phyloP scores from a whole-genome alignment of 2,888 invertebrate genomes.

The Diaprepes abbreviatus region DNA sequence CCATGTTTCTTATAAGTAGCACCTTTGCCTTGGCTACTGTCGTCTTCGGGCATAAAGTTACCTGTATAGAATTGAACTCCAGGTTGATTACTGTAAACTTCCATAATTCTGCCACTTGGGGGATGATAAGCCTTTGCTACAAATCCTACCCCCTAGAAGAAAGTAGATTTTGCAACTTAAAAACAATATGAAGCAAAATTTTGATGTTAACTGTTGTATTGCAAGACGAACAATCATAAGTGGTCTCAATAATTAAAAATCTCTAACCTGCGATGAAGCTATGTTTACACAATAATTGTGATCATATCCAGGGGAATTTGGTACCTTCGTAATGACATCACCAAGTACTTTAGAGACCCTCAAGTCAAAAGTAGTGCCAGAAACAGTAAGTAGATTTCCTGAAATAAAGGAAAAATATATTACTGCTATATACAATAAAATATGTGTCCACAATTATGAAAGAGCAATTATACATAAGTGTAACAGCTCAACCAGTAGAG shows the following conservation, averaged over 20 bases:
- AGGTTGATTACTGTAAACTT: conserved; percentile 88
- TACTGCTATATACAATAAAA: too few relatives aligned
- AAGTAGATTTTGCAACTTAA: too few relatives aligned
- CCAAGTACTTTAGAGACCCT: conserved; percentile 76
- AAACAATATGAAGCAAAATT: too few relatives aligned
- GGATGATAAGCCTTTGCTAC: conserved; percentile 80
- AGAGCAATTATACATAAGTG: too few relatives aligned
- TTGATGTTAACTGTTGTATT: too few relatives aligned
- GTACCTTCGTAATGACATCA: conserved; percentile 76
- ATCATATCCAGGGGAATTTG: conserved; percentile 80
- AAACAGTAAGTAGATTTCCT: conserved; percentile 80
- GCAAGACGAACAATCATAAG: too few relatives aligned
- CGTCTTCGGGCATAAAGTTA: conserved; percentile 77
- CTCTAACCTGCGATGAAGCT: conserved; percentile 68
- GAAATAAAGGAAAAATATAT: too few relatives aligned
- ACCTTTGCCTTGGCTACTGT: conserved; percentile 57
- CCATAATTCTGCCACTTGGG: conserved; percentile 74
- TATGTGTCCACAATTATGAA: too few relatives aligned
- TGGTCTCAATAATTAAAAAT: too few relatives aligned
- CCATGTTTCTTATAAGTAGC: conserved; percentile 67
- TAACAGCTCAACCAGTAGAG: too few relatives aligned
- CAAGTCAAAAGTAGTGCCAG: conserved; percentile 81
- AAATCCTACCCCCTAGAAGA: conserved; percentile 66
- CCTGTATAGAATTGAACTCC: conserved; percentile 93
- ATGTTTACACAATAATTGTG: conserved; percentile 84